Evolutionary conservation across 2,797 vertebrate genomes (phyloP).

Genomic region (Halcyon smyrnensis): DNA sequence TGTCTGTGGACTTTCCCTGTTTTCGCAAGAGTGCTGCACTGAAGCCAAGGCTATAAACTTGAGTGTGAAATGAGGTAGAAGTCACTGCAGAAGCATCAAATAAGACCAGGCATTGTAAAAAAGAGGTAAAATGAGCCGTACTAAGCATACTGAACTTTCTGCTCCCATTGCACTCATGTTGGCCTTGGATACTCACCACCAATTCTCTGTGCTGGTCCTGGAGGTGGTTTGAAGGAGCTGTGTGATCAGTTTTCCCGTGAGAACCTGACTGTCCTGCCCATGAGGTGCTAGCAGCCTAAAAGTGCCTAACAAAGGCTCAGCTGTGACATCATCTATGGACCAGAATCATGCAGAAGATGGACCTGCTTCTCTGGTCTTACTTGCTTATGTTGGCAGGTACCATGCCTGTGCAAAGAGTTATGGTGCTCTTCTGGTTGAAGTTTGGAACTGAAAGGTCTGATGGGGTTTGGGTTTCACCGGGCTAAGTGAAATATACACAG

Average conservation of each 20-base stretch:
- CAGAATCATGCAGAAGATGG: not conserved
- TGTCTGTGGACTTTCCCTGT: not conserved
- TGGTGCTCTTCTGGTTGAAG: not conserved
- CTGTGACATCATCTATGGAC: not conserved
- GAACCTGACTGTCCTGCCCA: not conserved
- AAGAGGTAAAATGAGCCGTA: not conserved
- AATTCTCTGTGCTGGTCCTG: not conserved
- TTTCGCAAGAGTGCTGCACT: not conserved
- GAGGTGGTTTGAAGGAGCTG: not conserved
- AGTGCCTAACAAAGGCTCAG: not conserved
- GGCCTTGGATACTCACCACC: not conserved
- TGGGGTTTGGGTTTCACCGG: not conserved
- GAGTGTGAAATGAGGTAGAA: not conserved
- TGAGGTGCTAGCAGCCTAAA: not conserved
- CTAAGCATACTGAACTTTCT: not conserved
- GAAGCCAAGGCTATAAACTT: not conserved
- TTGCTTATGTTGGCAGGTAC: not conserved
- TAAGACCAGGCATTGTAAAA: not conserved
- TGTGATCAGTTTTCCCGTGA: not conserved
- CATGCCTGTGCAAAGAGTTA: not conserved
- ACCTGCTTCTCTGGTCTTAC: not conserved
- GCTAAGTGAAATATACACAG: not conserved
- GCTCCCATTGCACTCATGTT: not conserved
- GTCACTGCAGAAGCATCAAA: accelerated
- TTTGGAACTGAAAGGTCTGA: not conserved